Conservation (phyloP, 2,797 vertebrate species). For the Sternarchorhynchus goeldii region DNA sequence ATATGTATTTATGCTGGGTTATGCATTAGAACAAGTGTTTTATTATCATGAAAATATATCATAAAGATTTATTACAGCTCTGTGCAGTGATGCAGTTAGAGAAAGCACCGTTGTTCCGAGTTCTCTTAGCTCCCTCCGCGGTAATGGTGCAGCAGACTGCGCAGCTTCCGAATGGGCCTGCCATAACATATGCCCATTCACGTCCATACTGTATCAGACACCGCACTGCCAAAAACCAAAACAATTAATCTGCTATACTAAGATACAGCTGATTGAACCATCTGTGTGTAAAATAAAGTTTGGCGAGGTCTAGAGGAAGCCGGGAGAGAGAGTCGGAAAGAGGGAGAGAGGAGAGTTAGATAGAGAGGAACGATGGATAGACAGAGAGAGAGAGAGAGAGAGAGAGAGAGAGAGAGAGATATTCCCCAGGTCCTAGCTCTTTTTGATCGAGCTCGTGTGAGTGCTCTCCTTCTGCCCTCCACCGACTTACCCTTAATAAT, state of each 20-base stretch:
- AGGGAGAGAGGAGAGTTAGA: neutral
- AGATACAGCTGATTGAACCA: conserved; percentile 51
- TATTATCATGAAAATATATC: neutral
- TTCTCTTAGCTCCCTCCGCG: neutral
- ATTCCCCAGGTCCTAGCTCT: conserved; percentile 56
- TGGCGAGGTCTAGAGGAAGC: neutral
- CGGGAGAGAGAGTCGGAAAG: neutral
- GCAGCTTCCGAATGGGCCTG: conserved; percentile 39
- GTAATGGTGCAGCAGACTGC: conserved; percentile 43
- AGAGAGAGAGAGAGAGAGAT: neutral
- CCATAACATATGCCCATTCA: conserved; percentile 48
- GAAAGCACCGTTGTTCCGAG: neutral
- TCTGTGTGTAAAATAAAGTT: conserved; percentile 45
- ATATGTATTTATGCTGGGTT: too few relatives aligned
- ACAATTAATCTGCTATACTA: conserved; percentile 49
- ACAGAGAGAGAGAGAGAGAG: neutral
- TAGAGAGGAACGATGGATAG: neutral
- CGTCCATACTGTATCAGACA: conserved; percentile 35
- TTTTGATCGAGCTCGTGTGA: conserved; percentile 38
- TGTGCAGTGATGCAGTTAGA: neutral
- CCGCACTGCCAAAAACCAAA: conserved; percentile 35
- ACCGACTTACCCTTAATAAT: conserved; percentile 80
- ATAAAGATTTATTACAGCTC: neutral
- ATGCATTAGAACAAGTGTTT: too few relatives aligned
- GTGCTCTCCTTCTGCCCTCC: conserved; percentile 61